Evolutionary conservation across 2,797 vertebrate genomes (phyloP).

Genomic region (Florisuga fusca): DNA sequence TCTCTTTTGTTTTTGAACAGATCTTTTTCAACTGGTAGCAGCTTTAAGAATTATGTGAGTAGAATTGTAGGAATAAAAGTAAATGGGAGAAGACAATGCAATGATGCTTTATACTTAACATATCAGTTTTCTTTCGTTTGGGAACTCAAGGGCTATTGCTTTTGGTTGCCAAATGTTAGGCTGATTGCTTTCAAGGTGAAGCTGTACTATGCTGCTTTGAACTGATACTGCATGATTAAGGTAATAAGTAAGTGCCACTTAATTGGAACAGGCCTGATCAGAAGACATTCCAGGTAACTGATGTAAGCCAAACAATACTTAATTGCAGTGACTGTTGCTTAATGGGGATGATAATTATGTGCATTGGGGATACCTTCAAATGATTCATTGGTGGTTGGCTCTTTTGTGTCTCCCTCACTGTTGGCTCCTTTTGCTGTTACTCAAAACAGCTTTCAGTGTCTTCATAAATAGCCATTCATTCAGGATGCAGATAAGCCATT

Average conservation of each 20-base stretch:
- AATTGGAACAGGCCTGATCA: conserved; percentile 67
- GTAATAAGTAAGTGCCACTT: conserved; percentile 63
- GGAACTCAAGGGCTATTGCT: conserved; percentile 13
- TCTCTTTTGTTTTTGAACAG: conserved; percentile 33
- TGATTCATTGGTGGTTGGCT: conserved; percentile 62
- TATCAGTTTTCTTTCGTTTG: background rate
- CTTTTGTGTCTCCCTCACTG: conserved; percentile 39
- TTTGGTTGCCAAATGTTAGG: conserved; percentile 55
- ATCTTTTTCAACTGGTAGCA: background rate
- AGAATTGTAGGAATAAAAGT: conserved; percentile 6
- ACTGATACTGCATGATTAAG: conserved; percentile 68
- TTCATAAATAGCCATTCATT: conserved; percentile 47
- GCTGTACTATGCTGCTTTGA: conserved; percentile 57
- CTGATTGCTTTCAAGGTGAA: conserved; percentile 69
- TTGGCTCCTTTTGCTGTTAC: conserved; percentile 46
- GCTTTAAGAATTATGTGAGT: conserved; percentile 27
- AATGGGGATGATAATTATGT: conserved; percentile 60
- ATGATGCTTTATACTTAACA: background rate
- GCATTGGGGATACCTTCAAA: conserved; percentile 60
- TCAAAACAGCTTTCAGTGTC: conserved; percentile 22
- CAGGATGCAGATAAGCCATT: background rate
- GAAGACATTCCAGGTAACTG: conserved; percentile 72
- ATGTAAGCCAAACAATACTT: conserved; percentile 72
- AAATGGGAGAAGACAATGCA: background rate
- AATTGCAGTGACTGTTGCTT: conserved; percentile 66